These are phyloP conservation scores for Moxostoma hubbsi DNA, from an alignment of 2,797 vertebrate species.

Conservation along the genomic window DNA sequence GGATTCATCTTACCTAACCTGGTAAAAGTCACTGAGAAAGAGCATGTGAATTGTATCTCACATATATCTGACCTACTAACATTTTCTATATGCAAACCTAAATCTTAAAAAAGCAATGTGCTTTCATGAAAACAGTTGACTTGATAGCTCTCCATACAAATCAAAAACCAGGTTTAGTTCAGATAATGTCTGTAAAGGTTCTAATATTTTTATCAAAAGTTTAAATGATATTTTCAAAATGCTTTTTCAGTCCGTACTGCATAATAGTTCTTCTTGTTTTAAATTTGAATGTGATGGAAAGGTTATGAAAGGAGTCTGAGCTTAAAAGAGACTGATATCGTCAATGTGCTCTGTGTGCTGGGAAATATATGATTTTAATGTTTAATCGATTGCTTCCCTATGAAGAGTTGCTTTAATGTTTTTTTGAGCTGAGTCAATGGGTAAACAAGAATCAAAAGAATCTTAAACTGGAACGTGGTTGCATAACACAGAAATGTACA, in stretches of 20 bases:
- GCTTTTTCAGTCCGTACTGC: too few relatives aligned
- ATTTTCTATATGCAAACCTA: slow-evolving; percentile 17
- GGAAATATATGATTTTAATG: slow-evolving; percentile 7
- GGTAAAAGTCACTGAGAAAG: slow-evolving; percentile 9
- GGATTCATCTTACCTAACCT: slow-evolving; percentile 17
- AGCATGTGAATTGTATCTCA: slow-evolving; percentile 23
- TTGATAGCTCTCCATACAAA: background rate
- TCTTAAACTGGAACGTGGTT: slow-evolving; percentile 4
- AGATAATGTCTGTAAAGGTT: background rate
- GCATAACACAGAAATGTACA: background rate
- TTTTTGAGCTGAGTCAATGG: background rate
- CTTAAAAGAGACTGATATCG: background rate
- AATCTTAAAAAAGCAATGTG: background rate
- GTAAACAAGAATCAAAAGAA: background rate
- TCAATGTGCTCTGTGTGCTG: background rate
- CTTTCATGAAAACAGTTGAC: background rate
- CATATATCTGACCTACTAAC: slow-evolving; percentile 15
- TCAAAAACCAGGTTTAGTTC: background rate
- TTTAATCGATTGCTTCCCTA: slow-evolving; percentile 15
- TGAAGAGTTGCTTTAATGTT: background rate
- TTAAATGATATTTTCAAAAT: too few relatives aligned
- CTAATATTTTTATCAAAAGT: background rate
- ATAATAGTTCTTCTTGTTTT: too few relatives aligned
- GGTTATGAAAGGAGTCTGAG: too few relatives aligned
- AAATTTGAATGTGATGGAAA: too few relatives aligned